Conservation (phyloP, 2,113 vertebrate species). For the Rhinolophus ferrumequinum region DNA sequence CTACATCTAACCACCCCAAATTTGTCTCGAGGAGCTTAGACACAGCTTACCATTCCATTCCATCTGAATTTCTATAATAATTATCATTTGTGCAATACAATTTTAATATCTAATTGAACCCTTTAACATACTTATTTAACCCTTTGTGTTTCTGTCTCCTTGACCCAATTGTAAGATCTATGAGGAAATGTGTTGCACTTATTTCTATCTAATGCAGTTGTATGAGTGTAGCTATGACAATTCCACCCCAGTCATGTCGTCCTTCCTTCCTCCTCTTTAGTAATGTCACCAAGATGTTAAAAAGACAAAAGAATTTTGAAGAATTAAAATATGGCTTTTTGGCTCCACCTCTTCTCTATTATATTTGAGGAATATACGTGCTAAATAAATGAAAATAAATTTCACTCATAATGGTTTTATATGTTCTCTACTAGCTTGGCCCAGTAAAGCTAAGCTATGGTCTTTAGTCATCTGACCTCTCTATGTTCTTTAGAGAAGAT, state of each 20-base stretch:
- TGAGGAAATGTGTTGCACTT: rapidly evolving
- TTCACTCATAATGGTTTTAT: not conserved
- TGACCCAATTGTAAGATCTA: not conserved
- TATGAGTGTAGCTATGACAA: rapidly evolving
- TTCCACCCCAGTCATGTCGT: not conserved
- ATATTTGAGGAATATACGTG: not conserved
- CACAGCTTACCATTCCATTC: not conserved
- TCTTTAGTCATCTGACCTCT: too few species aligned
- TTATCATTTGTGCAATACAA: not conserved
- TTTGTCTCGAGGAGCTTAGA: not conserved
- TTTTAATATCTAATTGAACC: not conserved
- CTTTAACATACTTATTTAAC: not conserved
- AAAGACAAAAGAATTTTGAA: not conserved
- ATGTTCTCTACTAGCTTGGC: not conserved
- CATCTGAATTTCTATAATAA: not conserved
- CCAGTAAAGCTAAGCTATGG: not conserved
- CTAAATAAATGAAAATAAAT: not conserved
- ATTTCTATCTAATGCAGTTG: not conserved
- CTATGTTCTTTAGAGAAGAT: not conserved
- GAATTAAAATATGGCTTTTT: not conserved
- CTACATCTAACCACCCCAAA: not conserved
- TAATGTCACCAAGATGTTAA: not conserved
- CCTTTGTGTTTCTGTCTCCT: not conserved
- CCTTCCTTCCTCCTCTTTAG: not conserved
- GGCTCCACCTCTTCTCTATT: not conserved